phyloP scores from a whole-genome alignment of 2,797 vertebrate genomes.

The Lophotriccus pileatus region DNA sequence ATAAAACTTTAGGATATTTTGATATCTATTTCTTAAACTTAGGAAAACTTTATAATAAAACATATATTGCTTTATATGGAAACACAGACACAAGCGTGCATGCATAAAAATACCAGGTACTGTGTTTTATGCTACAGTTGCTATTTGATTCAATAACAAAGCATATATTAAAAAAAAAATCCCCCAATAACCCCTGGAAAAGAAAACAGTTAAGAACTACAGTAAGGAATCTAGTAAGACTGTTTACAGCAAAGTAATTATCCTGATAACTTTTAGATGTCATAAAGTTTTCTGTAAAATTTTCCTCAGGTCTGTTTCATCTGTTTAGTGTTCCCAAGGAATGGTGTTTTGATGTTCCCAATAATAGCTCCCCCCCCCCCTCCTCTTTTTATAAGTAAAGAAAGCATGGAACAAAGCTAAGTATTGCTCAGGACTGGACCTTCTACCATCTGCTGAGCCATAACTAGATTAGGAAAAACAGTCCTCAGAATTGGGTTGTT shows the following conservation, averaged over 20 bases:
- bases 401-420: not conserved
- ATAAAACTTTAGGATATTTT: not conserved
- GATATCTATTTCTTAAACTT: not conserved
- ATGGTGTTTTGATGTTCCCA: not conserved
- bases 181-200: not conserved
- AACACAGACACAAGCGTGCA: not conserved
- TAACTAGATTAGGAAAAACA: slow-evolving; percentile 41
- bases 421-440: not conserved
- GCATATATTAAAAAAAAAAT: not conserved
- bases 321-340: not conserved
- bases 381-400: not conserved
- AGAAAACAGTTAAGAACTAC: not conserved
- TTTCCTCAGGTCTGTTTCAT: not conserved
- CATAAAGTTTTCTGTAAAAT: not conserved
- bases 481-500: not conserved
- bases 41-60: not conserved
- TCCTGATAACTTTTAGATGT: not conserved
- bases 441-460: not conserved
- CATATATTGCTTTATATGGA: not conserved
- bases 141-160: not conserved
- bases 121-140: not conserved
- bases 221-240: not conserved
- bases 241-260: not conserved
- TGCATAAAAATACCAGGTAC: not conserved
- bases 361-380: not conserved